Base-by-base conservation (phyloP, 2,113 vertebrate genomes). In the Chinchilla lanigera region DNA sequence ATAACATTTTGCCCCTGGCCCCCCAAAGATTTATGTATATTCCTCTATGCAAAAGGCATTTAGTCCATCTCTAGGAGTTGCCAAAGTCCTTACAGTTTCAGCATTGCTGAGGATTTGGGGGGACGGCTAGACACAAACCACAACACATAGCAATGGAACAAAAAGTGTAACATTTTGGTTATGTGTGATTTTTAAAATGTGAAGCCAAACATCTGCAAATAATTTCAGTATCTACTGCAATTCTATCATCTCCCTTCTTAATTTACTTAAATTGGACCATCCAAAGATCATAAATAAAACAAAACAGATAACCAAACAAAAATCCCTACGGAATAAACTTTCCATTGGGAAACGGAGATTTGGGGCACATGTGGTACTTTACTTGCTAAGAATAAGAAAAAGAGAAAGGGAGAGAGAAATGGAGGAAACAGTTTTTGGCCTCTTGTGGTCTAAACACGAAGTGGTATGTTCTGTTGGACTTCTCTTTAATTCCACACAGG, bases 401-500 rank as follows among this genome's bases (percentile, higher is more conserved):
- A 60, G 83, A 22, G 61, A 24, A 3, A 47, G 83, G 9, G 41
- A 85, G 20, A 17, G 44, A 26, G 33, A 35, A 7, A 5, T 33
- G 6, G 10, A 56, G 13, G 22, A 22, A 38, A 4, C 0, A 24
- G 7, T 1, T 26, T 1, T 47, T 8, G 41, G 38, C 13, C 24
- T 35, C 33, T 3, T 5, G 20, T 56, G 82, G 56, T n/a, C n/a
- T 17, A 17, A 28, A 1, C 7, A 9, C 0, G 30, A 28, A 7
- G 4, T 22, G 5, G 11, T 1, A 4, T 47, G 1, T 11, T 20
- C 9, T 13, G 9, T 22, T 44, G 5, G 56, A 56, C 52, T 17
- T 3, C 0, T 0, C 26, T 33, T 7, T 47, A 58, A n/a, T 8
- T 33, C 65, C 4, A 3, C 0, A 5, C 13, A 6, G 75, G 4